Evolutionary conservation across 1,140 invertebrate genomes (phyloP).

Genomic region (Conus betulinus): DNA sequence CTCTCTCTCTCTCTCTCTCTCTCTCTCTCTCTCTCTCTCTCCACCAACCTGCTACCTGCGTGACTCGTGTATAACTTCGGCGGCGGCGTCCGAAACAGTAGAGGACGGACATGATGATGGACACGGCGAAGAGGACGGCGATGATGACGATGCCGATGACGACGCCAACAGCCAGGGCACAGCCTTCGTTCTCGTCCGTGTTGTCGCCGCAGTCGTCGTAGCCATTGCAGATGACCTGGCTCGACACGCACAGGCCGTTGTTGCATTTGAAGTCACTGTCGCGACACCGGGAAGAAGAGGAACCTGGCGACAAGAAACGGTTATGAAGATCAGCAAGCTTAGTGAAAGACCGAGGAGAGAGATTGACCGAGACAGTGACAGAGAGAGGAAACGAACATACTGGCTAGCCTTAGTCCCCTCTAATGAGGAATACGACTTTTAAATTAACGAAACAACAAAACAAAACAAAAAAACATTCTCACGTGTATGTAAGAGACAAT

Average conservation of each 20-base stretch:
- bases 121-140: background rate
- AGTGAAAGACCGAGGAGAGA: too few relatives aligned
- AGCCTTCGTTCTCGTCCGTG: conserved; percentile 45
- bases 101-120: background rate
- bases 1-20: too few relatives aligned
- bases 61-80: conserved; percentile 2
- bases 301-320: too few relatives aligned
- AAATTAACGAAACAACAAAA: too few relatives aligned
- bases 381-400: too few relatives aligned
- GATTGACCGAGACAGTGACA: too few relatives aligned
- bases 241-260: conserved; percentile 47
- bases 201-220: conserved; percentile 59
- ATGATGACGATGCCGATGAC: conserved; percentile 41
- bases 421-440: too few relatives aligned
- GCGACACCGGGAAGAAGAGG: background rate
- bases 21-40: too few relatives aligned
- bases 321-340: too few relatives aligned
- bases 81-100: background rate
- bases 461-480: too few relatives aligned
- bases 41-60: background rate
- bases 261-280: conserved; percentile 44
- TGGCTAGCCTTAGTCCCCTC: too few relatives aligned
- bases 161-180: conserved; percentile 17
- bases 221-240: conserved; percentile 44
- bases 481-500: too few relatives aligned